Conservation (phyloP, 1,140 invertebrate genomes). For the Heliconius hermathena region DNA sequence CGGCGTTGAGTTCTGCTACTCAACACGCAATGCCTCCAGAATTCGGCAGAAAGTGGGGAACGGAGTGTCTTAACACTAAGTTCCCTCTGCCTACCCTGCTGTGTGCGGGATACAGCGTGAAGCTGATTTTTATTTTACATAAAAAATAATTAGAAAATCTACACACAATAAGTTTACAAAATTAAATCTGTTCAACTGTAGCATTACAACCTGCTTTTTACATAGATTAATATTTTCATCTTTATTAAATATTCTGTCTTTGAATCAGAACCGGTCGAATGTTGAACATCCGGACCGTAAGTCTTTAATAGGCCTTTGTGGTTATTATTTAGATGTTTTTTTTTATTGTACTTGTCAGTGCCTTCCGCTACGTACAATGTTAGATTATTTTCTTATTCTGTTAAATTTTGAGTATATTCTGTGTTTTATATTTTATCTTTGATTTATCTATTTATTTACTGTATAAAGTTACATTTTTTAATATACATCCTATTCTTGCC, state of each 20-base stretch:
- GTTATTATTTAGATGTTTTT: background rate
- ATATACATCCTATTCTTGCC: no score
- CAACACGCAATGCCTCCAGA: no score
- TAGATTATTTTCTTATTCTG: background rate
- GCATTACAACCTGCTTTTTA: background rate
- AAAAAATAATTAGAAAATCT: background rate
- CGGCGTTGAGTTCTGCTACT: no score
- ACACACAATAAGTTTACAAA: background rate
- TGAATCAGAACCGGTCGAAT: background rate
- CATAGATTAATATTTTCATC: background rate
- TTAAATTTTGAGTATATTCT: background rate
- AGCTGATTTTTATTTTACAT: no score
- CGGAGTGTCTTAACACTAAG: no score
- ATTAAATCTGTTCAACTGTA: background rate
- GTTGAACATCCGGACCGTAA: background rate
- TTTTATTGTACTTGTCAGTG: background rate
- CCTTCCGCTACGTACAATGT: background rate
- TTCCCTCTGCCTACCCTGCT: no score
- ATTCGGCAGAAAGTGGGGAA: no score
- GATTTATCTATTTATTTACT: background rate
- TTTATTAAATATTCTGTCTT: background rate
- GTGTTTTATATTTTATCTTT: background rate
- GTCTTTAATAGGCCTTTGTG: background rate
- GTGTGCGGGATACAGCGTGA: no score
- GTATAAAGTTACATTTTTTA: no score